Base-by-base conservation (phyloP, 1,140 invertebrate genomes). In the Heliconius hermathena region DNA sequence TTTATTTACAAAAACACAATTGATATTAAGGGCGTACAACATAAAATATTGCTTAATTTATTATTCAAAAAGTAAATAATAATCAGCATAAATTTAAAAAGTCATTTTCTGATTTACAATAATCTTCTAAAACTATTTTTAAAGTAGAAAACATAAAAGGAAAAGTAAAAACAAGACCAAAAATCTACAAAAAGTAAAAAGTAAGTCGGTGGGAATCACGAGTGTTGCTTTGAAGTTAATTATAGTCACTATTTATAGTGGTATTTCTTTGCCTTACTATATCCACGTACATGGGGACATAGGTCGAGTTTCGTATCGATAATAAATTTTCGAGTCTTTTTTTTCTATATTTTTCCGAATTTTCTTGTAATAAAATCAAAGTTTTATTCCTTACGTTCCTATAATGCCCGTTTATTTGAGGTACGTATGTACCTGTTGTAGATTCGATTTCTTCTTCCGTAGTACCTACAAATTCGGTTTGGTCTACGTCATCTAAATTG, bases 371-470 rank as follows among this genome's bases (percentile, higher is more conserved):
- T 70, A 88, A 83, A 60, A 84, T 88, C 71, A 89, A 73, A 54
- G 77, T 87, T 82, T 91, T 91, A 74, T 85, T 85, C 73, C 88
- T 87, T 20, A 87, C 79, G 73, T 85, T 88, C 79, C 90, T 87
- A 52, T 94, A 93, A 74, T 94, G 93, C 49, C 93, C 90, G 75
- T 94, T 94, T 70, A 90, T 88, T 74, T 90, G 91, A 29, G 90
- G 92, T 20, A 91, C 89, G 54, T 92, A 92, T 1, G 89, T 85
- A 26, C 80, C 80, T 52, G 77, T 78, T 16, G 70, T 81, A 33
- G 83, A 60, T 81, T 85, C 82, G 66, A 71, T 57, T 29, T 80
- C 38, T 57, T 82, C 71, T 77, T 81, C 77, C 3, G 36, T 38
- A 29, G 60, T 66, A 57, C 81, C 71, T 49, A 49, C 46, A 66